Conservation (phyloP, 2,113 vertebrate species). For the Corydoras maculifer region DNA sequence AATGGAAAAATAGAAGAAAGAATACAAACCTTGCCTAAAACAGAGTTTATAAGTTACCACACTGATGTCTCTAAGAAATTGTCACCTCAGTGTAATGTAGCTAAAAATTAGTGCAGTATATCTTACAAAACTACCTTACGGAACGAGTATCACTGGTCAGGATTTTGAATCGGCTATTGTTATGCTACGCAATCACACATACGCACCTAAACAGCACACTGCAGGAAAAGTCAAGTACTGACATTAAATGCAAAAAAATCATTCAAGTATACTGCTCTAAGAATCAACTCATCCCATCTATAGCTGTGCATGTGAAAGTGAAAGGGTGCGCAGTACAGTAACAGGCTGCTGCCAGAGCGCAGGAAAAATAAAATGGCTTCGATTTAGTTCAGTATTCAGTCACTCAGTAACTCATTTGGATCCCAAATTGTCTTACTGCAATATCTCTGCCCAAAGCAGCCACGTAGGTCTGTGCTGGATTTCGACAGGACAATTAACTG, state of each 20-base stretch:
- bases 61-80: conserved; percentile 5
- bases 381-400: conserved; percentile 28
- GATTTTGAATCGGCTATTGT: conserved; percentile 28
- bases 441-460: background rate
- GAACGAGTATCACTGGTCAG: conserved; percentile 56
- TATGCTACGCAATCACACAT: conserved; percentile 6
- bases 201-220: conserved; percentile 36
- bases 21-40: conserved; percentile 22
- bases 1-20: conserved; percentile 15
- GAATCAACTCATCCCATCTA: conserved; percentile 28
- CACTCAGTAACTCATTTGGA: conserved; percentile 31
- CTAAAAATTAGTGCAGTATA: conserved; percentile 64
- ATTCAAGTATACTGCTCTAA: conserved; percentile 52
- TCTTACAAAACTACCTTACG: conserved; percentile 49
- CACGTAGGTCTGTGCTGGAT: background rate
- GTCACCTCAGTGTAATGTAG: conserved; percentile 37
- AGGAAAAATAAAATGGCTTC: conserved; percentile 25
- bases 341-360: conserved; percentile 16
- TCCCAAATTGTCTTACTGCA: conserved; percentile 2
- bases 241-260: conserved; percentile 61
- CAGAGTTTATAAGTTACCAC: background rate
- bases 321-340: conserved; percentile 28
- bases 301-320: conserved; percentile 30
- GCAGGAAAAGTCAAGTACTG: conserved; percentile 62
- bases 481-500: conserved; percentile 18